Conservation (phyloP, 2,113 vertebrate genomes). For the Noctilio leporinus region DNA sequence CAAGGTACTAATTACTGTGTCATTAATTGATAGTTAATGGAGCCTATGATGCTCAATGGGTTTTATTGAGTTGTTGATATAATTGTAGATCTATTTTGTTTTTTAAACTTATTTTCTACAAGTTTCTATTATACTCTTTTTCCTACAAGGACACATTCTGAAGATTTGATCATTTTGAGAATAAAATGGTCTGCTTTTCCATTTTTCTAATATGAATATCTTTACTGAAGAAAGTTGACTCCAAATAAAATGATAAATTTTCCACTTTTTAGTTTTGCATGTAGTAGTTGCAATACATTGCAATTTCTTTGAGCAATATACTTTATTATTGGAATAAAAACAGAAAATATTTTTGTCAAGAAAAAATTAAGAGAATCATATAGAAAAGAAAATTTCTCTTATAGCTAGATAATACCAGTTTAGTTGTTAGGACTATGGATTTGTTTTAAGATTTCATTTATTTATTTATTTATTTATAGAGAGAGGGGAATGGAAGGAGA, state of each 20-base stretch:
- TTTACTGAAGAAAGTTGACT: not conserved
- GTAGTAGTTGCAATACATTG: not conserved
- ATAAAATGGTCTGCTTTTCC: not conserved
- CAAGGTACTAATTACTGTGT: not conserved
- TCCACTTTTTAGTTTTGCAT: not conserved
- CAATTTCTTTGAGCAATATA: not conserved
- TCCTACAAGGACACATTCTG: not conserved
- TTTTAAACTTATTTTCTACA: not conserved
- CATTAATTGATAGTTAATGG: not conserved
- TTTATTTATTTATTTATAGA: too few relatives aligned
- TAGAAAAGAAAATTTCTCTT: not conserved
- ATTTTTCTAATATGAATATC: not conserved
- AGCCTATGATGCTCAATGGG: not conserved
- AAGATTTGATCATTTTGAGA: not conserved
- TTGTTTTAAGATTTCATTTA: too few relatives aligned
- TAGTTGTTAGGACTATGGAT: not conserved
- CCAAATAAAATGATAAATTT: not conserved
- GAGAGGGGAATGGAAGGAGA: too few relatives aligned
- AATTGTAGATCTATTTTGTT: not conserved
- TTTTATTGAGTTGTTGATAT: not conserved
- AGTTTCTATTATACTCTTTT: not conserved
- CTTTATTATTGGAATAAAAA: constrained; percentile 13
- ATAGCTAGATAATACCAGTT: constrained; percentile 2
- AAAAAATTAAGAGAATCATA: not conserved
- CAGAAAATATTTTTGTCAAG: not conserved